These are phyloP conservation scores for Thermophis baileyi DNA, from an alignment of 2,113 vertebrate genomes.

Conservation along the genomic window DNA sequence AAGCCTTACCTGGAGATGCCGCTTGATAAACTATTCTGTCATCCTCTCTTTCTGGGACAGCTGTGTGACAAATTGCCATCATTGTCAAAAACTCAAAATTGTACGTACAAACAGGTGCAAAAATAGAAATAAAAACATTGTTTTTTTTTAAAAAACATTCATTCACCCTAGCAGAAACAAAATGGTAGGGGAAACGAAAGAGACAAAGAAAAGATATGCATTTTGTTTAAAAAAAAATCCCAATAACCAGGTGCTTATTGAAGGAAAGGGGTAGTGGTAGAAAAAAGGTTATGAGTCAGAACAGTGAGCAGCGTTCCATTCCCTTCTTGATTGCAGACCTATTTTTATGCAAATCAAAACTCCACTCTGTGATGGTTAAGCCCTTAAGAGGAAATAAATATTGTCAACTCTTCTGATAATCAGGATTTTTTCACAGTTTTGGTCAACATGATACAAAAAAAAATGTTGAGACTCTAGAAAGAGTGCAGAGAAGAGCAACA, in stretches of 20 bases:
- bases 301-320: neutral
- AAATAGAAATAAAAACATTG: neutral
- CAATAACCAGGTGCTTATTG: neutral
- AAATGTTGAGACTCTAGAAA: neutral
- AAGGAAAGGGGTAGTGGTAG: neutral
- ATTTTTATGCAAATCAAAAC: neutral
- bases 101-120: accelerated
- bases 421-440: neutral
- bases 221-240: neutral
- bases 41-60: slow-evolving; percentile 86
- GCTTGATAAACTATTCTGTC: slow-evolving; percentile 91
- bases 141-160: neutral
- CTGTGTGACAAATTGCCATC: slow-evolving; percentile 98
- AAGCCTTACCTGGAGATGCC: slow-evolving; percentile 88
- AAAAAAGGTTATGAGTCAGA: neutral
- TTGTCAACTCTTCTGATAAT: neutral
- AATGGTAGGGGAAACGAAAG: neutral
- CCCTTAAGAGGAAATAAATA: neutral
- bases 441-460: neutral
- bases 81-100: slow-evolving; percentile 98
- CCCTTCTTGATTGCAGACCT: neutral
- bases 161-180: neutral
- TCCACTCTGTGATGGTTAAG: neutral
- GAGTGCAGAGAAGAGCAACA: neutral
- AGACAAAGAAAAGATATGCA: neutral